A percentile compares a stretch with the other conserved stretches of the same genome.
phyloP scores from a whole-genome alignment of 2,797 vertebrate genomes.

The Columba guinea region DNA sequence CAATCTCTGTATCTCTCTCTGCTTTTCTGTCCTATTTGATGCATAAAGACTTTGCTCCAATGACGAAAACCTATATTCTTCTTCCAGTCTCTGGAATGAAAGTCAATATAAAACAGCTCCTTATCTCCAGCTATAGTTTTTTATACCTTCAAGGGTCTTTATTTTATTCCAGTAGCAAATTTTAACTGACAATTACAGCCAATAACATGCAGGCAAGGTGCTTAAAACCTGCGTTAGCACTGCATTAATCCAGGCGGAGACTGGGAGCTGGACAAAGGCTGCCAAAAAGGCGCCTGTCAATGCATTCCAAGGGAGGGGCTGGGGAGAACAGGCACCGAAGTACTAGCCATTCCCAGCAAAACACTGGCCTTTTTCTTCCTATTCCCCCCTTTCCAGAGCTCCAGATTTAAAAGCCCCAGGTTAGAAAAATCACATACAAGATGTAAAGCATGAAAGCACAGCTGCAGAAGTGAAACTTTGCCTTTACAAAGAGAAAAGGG shows the following conservation, averaged over 20 bases:
- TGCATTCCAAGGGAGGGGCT: background rate
- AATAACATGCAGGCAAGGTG: background rate
- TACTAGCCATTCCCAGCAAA: background rate
- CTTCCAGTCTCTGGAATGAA: constrained; percentile 30
- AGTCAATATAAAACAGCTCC: constrained; percentile 40
- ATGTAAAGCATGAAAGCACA: background rate
- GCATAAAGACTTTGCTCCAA: constrained; percentile 4
- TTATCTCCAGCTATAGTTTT: background rate
- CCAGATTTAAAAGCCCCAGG: background rate
- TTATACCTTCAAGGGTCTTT: constrained; percentile 29
- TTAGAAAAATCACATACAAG: background rate
- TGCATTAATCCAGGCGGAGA: background rate
- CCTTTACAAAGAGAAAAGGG: background rate
- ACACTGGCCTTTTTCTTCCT: background rate
- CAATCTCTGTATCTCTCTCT: background rate
- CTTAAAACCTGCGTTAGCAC: background rate
- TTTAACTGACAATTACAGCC: constrained; percentile 5
- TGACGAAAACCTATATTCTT: constrained; percentile 14
- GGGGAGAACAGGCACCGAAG: background rate
- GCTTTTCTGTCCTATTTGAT: background rate
- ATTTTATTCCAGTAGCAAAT: constrained; percentile 35
- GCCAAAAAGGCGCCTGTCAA: background rate
- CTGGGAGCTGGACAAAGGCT: background rate
- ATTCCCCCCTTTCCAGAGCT: background rate
- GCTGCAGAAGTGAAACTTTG: constrained; percentile 10